Evolutionary conservation across 2,888 invertebrate species (phyloP), one percentile per base, ranked within the genome.

Genomic region (Cremastobaeus sp.): DNA sequence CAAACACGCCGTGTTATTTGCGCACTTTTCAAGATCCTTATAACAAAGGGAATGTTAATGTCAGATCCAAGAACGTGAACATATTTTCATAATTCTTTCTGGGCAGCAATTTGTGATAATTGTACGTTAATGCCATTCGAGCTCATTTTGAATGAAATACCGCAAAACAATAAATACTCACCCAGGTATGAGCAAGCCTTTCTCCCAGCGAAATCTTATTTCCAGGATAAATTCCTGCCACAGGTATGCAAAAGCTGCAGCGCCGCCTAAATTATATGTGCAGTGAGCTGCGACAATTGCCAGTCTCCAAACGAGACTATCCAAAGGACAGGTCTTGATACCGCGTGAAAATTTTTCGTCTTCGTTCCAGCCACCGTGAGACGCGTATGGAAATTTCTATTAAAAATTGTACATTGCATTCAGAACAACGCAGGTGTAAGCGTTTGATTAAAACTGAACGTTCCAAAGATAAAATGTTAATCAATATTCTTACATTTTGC

Each of bases 181-280:
- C 96, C 96, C 96, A 15, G 95, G 94, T 77, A 97, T 91, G 30
- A 89, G 84, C 71, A 93, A 90, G 54, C 91, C 91, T 81, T 93
- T 93, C 81, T 98, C 97, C 95, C 97, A 97, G 20, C 97, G 90
- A 83, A 94, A 94, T 74, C 97, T 91, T 85, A 99, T 91, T 86
- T 97, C 96, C 79, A 96, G 93, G 0, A 94, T 92, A 84, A 99
- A 95, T 85, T 97, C 97, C 81, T 95, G 94, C 98, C 98, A 99
- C 9, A 98, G 86, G 83, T 98, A 96, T 0, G 96, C 95, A 57
- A 97, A 90, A 48, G 94, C 93, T 43, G 88, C 88, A 0, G 92
- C 90, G 3, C 95, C 92, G 0, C 95, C 95, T 14, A 94, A 92
- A 32, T 92, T 93, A 76, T 93, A 92, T 52, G 93, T 89, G 41